Evolutionary conservation across 2,888 invertebrate genomes (phyloP), one percentile per base, ranked within the genome.

Genomic region (Acanthosepion esculentum): DNA sequence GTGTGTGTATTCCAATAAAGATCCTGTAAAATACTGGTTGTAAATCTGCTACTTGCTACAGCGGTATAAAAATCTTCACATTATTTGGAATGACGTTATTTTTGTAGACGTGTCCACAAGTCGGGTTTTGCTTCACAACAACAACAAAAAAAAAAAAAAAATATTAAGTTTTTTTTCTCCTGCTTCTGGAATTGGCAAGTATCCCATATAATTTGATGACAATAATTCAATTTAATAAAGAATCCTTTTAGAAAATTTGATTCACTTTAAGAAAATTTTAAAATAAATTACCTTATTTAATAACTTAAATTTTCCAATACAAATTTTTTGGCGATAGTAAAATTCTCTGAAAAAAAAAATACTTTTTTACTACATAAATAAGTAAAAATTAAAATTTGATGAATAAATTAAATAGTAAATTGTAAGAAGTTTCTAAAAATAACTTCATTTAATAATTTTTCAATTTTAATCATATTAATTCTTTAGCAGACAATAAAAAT

Each of bases 101-200:
- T 23, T 12, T 78, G 78, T 78, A 12, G 78, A 78, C 78, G 78
- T 78, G 78, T n/a, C n/a, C 18, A 18, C n/a, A n/a, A n/a, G 10
- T 33, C n/a, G 18, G 10, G 33, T 33, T 78, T n/a, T 5, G 2
- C 18, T 78, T n/a, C 78, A 10, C 15, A 15, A 41, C 41, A 41
- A 41, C 41, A 41, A 41, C 41, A 41, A 1, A 41, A 41, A 41
- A 41, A 41, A 41, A 41, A 18, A n/a, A 15, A n/a, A 78, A 78
- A 78, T 2, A 33, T 33, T 18, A 78, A 4, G 33, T 2, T 0
- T 7, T 78, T n/a, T 78, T 78, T 7, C 15, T 23, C n/a, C n/a
- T 33, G 78, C 78, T 33, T 78, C 78, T 78, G 78, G 78, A 78
- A 78, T 78, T 78, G 78, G 78, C 78, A 78, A 78, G 78, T 78